Percentiles rank a stretch among this genome's conserved stretches.
These are phyloP conservation scores for Halcyon malimbica DNA, from an alignment of 2,113 vertebrate species.

Conservation along the genomic window DNA sequence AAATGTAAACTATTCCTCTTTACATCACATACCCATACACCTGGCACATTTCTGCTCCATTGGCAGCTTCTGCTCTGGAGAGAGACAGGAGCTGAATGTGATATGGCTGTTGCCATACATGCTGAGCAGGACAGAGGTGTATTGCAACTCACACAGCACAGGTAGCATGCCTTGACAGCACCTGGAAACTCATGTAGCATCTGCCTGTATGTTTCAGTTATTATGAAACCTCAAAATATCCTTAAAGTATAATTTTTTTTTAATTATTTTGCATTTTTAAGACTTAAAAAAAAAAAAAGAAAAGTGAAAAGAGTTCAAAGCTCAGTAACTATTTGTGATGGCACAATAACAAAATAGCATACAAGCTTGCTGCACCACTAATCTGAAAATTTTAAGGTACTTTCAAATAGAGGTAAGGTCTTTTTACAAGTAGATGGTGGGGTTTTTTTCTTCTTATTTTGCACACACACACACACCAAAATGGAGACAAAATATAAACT, in stretches of 20 bases:
- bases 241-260: neutral
- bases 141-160: neutral
- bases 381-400: neutral
- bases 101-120: neutral
- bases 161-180: neutral
- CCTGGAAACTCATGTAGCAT: neutral
- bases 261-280: neutral
- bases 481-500: neutral
- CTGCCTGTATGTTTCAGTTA: neutral
- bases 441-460: neutral
- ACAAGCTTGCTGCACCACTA: neutral
- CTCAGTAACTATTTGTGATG: neutral
- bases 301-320: neutral
- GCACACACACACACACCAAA: neutral
- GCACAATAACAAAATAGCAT: neutral
- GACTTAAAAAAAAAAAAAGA: neutral
- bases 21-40: neutral
- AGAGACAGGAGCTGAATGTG: neutral
- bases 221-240: neutral
- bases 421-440: neutral
- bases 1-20: neutral
- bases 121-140: neutral
- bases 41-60: neutral
- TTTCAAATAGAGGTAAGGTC: neutral
- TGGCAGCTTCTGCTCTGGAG: neutral